Evolutionary conservation across 2,888 invertebrate species (phyloP), one percentile per base, ranked within the genome.

Genomic region (Aplocera efformata): DNA sequence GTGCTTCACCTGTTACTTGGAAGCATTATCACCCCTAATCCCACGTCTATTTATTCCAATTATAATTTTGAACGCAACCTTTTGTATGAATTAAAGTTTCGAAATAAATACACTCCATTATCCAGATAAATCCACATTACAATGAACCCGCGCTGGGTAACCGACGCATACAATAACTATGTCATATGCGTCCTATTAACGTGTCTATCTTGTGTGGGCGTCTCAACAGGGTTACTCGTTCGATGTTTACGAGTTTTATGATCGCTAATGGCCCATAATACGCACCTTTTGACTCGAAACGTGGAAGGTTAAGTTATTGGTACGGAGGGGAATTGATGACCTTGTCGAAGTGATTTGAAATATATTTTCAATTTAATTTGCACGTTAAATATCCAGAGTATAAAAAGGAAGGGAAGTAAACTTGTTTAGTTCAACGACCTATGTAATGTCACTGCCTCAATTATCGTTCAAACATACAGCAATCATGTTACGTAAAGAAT

Each of bases 201-300:
- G 58, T 56, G 49, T 34, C 43, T 48, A 39, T 46, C 35, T 33
- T 7, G 41, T 48, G 52, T 55, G 50, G 71, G 72, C 57, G 64
- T 56, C 60, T 39, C 55, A 53, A 52, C 58, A 55, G 55, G 56
- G 57, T 53, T 48, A 46, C 54, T 47, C 56, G 67, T 58, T 61
- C 58, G 60, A 57, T 60, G 62, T 65, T 65, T 63, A 63, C 60
- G 64, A 67, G 59, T 67, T 74, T 73, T 74, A 77, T 70, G 72
- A 61, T 60, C 61, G 55, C 61, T 77, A 76, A 77, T 75, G 64
- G 71, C 55, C 63, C 62, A 67, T 75, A 75, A 75, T 67, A 65
- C 60, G 68, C 67, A 70, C 66, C 71, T 75, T 57, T 67, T 67
- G 67, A 71, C 70, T 60, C 58, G 32, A 50, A 56, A 61, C 65